Evolutionary conservation across 2,888 invertebrate species (phyloP).

Genomic region (Biston stratarius): DNA sequence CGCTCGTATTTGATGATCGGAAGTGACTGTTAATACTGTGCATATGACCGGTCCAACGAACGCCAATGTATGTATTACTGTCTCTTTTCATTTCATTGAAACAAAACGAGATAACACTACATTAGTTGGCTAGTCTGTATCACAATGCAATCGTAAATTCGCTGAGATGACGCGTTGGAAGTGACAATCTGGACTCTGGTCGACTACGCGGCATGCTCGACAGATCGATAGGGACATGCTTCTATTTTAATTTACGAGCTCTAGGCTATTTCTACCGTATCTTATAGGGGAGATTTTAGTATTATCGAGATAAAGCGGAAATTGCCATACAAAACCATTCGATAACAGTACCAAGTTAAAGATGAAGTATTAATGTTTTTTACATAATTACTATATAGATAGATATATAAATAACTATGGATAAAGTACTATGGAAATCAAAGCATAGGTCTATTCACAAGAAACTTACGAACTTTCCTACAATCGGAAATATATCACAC

Average conservation of each 20-base stretch:
- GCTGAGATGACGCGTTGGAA: slow-evolving; percentile 35
- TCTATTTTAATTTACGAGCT: slow-evolving; percentile 56
- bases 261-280: slow-evolving; percentile 70
- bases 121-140: too few relatives aligned
- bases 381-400: slow-evolving; percentile 41
- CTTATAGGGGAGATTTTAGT: slow-evolving; percentile 61
- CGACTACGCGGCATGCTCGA: slow-evolving; percentile 77
- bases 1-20: too few relatives aligned
- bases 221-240: slow-evolving; percentile 73
- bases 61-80: too few relatives aligned
- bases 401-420: slow-evolving; percentile 39
- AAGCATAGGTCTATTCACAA: slow-evolving; percentile 41
- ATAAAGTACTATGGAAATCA: slow-evolving; percentile 40
- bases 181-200: slow-evolving; percentile 44
- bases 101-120: too few relatives aligned
- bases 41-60: too few relatives aligned
- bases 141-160: background rate
- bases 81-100: too few relatives aligned
- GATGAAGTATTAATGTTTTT: slow-evolving; percentile 23
- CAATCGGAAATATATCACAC: slow-evolving; percentile 32
- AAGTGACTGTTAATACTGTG: background rate
- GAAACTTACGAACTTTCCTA: slow-evolving; percentile 31
- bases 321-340: slow-evolving; percentile 52
- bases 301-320: slow-evolving; percentile 69
- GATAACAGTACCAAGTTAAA: slow-evolving; percentile 33